A percentile compares a stretch with the other conserved stretches of the same genome.
Conservation (phyloP, 1,140 invertebrate genomes). For the Pteromalus puparum region DNA sequence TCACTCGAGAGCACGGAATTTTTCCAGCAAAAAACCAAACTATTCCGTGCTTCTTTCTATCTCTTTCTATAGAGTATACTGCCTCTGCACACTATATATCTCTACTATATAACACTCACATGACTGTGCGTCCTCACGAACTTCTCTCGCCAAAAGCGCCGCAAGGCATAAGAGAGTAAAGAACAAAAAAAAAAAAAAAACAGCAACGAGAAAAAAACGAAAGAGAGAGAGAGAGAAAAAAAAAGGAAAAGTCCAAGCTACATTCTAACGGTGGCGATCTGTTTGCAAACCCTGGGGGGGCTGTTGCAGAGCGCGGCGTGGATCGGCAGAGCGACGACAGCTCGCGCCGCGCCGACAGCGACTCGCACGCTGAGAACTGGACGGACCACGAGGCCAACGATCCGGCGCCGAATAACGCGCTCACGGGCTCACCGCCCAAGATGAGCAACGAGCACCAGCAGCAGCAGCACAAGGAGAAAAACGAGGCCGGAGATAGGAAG, state of each 20-base stretch:
- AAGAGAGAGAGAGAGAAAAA: not conserved
- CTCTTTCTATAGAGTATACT: not conserved
- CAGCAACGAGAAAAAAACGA: not conserved
- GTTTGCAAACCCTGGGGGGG: conserved; percentile 35
- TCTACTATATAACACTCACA: not conserved
- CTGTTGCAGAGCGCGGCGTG: conserved; percentile 74
- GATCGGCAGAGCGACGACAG: conserved; percentile 80
- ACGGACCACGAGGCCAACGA: conserved; percentile 79
- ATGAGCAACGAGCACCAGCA: conserved; percentile 75
- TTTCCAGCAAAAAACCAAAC: not conserved
- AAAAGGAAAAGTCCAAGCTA: not conserved
- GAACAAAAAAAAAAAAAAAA: conserved; percentile 6
- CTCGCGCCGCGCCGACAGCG: conserved; percentile 79
- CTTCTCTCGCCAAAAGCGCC: not conserved
- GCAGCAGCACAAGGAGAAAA: conserved; percentile 65
- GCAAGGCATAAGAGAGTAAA: not conserved
- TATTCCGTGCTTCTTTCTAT: not conserved
- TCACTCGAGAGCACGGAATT: no score
- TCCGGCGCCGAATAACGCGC: conserved; percentile 69
- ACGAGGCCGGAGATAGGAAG: conserved; percentile 57
- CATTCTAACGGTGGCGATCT: conserved; percentile 44
- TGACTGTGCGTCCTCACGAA: not conserved
- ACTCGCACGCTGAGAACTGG: conserved; percentile 79
- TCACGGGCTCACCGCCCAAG: conserved; percentile 42
- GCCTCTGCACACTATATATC: not conserved